Conservation (phyloP, 2,888 invertebrate genomes). For the Papilio elwesi region DNA sequence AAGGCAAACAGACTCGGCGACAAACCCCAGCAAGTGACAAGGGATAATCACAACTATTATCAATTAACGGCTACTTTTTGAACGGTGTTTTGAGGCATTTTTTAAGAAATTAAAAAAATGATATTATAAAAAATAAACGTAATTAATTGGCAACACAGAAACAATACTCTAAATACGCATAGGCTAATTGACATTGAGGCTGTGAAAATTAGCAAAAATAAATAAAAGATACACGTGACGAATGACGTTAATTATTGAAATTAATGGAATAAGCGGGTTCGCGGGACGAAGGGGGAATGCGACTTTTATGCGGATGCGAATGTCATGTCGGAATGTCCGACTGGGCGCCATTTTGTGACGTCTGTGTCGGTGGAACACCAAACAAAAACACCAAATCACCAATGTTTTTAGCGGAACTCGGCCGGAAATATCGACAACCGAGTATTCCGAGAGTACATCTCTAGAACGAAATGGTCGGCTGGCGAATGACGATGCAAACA, state of each 20-base stretch:
- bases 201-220: slow-evolving; percentile 84
- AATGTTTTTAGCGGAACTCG: slow-evolving; percentile 8
- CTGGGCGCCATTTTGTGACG: slow-evolving; percentile 44
- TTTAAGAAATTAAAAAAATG: slow-evolving; percentile 69
- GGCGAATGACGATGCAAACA: not conserved
- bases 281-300: slow-evolving; percentile 61
- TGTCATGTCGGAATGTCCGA: slow-evolving; percentile 48
- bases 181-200: slow-evolving; percentile 84
- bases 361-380: not conserved
- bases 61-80: slow-evolving; percentile 82
- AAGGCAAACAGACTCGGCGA: slow-evolving; percentile 47
- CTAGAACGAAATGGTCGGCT: not conserved
- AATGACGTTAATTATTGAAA: slow-evolving; percentile 74
- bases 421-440: slow-evolving; percentile 1
- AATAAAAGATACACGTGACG: slow-evolving; percentile 70
- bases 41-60: slow-evolving; percentile 75
- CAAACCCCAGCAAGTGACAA: slow-evolving; percentile 75
- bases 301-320: slow-evolving; percentile 48
- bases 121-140: slow-evolving; percentile 65
- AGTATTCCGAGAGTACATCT: not conserved
- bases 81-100: slow-evolving; percentile 83
- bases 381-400: too few species aligned
- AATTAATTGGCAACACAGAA: slow-evolving; percentile 83
- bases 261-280: slow-evolving; percentile 67
- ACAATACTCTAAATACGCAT: slow-evolving; percentile 83